Evolutionary conservation across 2,888 invertebrate genomes (phyloP), one percentile per base, ranked within the genome.

Genomic region (Sarcophaga rosellei): DNA sequence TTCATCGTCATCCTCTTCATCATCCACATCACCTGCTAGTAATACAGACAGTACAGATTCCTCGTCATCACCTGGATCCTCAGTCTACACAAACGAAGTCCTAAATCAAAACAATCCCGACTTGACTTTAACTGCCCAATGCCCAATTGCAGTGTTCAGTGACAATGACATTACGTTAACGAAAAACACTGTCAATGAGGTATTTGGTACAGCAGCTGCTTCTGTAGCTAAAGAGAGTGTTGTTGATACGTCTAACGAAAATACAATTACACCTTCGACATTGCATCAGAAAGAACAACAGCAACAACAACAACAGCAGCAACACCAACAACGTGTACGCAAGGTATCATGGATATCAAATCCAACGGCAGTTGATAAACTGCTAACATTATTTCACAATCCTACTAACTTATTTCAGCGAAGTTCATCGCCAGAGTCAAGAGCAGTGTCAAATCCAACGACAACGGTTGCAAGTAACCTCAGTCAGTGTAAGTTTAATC

Each of bases 381-480:
- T 96, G 3, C 90, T 96, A 0, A 95, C 95, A 44, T 89, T 96
- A 3, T 96, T 96, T 90, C 95, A 95, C 88, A 95, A 95, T 90
- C 95, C 96, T 0, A 94, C 94, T 73, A 94, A 94, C 88, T 91
- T 95, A 74, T 95, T 96, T 89, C 94, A 95, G 12, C 94, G 95
- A 88, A 93, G 91, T 79, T 90, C 90, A 76, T 92, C 92, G 17
- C 92, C 89, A 44, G 93, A 89, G 86, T 88, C 89, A 0, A 91
- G 83, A 69, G 88, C 89, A 53, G 88, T 88, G 69, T 63, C 88
- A 62, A 88, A 76, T 82, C 61, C 79, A 53, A 80, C 84, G 23
- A 75, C 90, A 85, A 81, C 90, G 88, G 87, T 69, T 17, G 35
- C 88, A 65, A 66, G 65, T 66, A 17, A 45, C 57, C 76, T 66